Evolutionary conservation across 1,140 invertebrate species (phyloP), one percentile per base, ranked within the genome.

Genomic region (Drosophila yakuba): DNA sequence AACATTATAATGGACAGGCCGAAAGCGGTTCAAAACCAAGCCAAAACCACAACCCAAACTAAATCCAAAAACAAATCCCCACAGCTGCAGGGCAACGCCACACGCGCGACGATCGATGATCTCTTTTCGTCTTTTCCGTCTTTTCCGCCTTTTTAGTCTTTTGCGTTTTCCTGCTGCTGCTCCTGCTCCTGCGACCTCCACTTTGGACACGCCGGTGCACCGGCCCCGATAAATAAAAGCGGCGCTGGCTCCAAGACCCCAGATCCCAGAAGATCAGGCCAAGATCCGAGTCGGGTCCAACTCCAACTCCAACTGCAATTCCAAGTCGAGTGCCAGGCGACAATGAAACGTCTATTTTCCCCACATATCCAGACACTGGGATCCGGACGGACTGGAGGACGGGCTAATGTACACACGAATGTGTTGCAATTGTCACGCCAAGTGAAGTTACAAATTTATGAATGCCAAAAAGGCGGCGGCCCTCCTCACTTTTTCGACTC

Each of bases 381-480:
- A 62, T 5, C 38, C 4, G 55, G 56, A 64, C 72, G 56, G 56
- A 78, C 77, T 32, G 32, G 62, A 74, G 66, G 83, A 80, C 59
- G 83, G 83, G 85, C 83, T 86, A 86, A 86, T 86, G 83, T 86
- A 86, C 83, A 78, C 83, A 83, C 82, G 79, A 90, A 86, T 90
- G 82, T 90, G 86, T 91, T 91, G 84, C 90, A 91, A 91, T 91
- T 91, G 90, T 91, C 90, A 91, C 84, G 90, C 84, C 84, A 85
- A 91, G 90, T 91, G 81, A 91, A 91, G 82, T 85, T 80, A 91
- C 81, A 89, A 91, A 91, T 91, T 91, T 91, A 91, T 91, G 90
- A 91, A 91, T 91, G 84, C 83, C 83, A 88, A 88, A 88, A 88
- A 88, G 83, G 76, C 74, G 68, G 41, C 45, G 43, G 20, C 56